These are phyloP conservation scores for Caenorhabditis brenneri DNA, from an alignment of 1,140 invertebrate species.

Conservation along the genomic window DNA sequence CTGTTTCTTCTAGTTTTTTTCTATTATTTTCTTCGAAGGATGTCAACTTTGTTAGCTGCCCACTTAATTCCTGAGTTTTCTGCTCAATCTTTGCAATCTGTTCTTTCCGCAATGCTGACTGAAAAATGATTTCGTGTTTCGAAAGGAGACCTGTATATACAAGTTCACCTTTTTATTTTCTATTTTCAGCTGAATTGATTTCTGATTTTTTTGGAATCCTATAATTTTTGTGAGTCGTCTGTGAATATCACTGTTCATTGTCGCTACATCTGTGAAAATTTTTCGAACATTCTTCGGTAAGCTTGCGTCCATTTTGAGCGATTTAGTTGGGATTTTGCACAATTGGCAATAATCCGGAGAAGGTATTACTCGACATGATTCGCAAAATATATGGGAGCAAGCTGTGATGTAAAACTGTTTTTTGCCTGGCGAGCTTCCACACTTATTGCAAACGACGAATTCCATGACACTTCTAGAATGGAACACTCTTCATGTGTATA, in stretches of 20 bases:
- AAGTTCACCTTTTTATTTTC: neutral
- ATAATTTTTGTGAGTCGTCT: neutral
- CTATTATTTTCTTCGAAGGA: neutral
- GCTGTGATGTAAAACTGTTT: neutral
- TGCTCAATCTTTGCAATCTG: neutral
- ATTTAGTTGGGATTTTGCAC: slow-evolving; percentile 19
- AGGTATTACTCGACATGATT: neutral
- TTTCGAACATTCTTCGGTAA: slow-evolving; percentile 11
- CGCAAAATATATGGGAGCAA: slow-evolving; percentile 7
- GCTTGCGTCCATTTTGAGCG: neutral
- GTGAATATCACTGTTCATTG: neutral
- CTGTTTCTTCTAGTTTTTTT: neutral
- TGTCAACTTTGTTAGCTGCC: neutral
- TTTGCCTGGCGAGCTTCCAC: neutral
- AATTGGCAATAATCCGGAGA: neutral
- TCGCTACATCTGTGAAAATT: neutral
- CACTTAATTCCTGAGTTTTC: neutral
- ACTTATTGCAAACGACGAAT: slow-evolving; percentile 2
- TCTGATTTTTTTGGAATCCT: neutral
- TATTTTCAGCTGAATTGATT: slow-evolving; percentile 3
- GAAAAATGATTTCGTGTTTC: neutral
- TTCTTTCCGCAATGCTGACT: slow-evolving; percentile 3
- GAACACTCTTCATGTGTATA: too few relatives aligned
- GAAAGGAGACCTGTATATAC: neutral
- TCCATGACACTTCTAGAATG: too few relatives aligned